Base-by-base conservation (phyloP, 2,888 invertebrate species). In the Cerastis rubricosa region DNA sequence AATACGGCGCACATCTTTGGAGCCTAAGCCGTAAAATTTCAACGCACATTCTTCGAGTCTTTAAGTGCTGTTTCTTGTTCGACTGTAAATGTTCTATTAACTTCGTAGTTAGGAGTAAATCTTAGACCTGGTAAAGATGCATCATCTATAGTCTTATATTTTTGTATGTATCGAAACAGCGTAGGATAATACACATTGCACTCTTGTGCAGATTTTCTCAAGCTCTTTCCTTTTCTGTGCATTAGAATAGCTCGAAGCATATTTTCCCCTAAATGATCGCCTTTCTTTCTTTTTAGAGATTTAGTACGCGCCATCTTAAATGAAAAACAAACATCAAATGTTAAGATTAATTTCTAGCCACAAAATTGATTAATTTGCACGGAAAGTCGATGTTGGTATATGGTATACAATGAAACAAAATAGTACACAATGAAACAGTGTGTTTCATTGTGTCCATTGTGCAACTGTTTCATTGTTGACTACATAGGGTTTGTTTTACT, bases 21-120 rank as follows among this genome's bases (percentile, higher is more conserved):
- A 66, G 25, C 43, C 6, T 69, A 57, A 57, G 9, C 54, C 69
- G 57, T 69, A 57, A 43, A 69, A 57, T 29, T 45, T 57, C 6
- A 69, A 43, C 19, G 43, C 54, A 68, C 54, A 57, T 68, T 57
- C 68, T 68, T 57, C 25, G 51, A 45, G n/a, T 66, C 49, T 67
- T 51, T 67, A 17, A 68, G 40, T 54, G 9, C 22, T 66, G 19
- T 25, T 66, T 66, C 49, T 66, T 66, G 64, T 66, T 49, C 66
- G 35, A 66, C 47, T 66, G 49, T 49, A 66, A 66, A 66, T 12
- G 66, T 66, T 35, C 22, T 49, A 66, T 49, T 66, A 66, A 47
- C 65, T 66, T 66, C 65, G 19, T 66, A 66, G 29, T 66, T 66
- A 4, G 29, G 47, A 66, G 47, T 66, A 66, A 66, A 22, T 66